Evolutionary conservation across 1,140 invertebrate species (phyloP), one percentile per base, ranked within the genome.

Genomic region (Pararge aegeria): DNA sequence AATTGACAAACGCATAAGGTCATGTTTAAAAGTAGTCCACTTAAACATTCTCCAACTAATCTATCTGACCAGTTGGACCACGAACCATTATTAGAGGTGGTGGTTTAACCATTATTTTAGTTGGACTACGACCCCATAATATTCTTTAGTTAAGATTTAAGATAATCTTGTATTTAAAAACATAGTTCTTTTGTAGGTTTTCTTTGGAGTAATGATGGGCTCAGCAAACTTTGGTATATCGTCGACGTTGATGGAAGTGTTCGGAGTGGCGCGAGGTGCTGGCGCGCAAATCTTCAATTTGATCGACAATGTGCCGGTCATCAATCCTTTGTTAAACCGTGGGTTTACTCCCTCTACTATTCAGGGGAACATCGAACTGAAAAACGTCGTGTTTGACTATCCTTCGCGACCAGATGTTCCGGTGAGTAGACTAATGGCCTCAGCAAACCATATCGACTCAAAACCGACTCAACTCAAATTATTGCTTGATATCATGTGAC

Each of bases 181-280:
- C 13, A 30, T 38, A n/a, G n/a, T n/a, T n/a, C 15, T 37, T 24
- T 69, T 64, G 7, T 29, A 94, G 93, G 92, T 97, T 0, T 94
- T 97, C 68, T 97, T 97, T 78, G 94, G 94, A 29, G 95, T 98
- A 0, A 87, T 98, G 30, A 94, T 94, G 73, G 96, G 95, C 3
- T 95, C 96, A 0, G 96, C 97, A 83, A 96, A 96, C 74, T 93
- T 98, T 69, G 97, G 97, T 15, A 93, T 97, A 72, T 94, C 97
- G 1, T 94, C 95, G 7, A 97, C 97, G 0, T 94, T 96, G 68
- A 91, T 98, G 44, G 95, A 95, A 79, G 92, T 93, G 1, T 95
- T 95, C 61, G 92, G 92, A 0, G 91, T 94, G 10, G 96, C 97
- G 0, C 90, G 93, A 37, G 96, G 95, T 2, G 95, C 97, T 0